phyloP scores from a whole-genome alignment of 2,888 invertebrate genomes.

The Machimus rusticus region DNA sequence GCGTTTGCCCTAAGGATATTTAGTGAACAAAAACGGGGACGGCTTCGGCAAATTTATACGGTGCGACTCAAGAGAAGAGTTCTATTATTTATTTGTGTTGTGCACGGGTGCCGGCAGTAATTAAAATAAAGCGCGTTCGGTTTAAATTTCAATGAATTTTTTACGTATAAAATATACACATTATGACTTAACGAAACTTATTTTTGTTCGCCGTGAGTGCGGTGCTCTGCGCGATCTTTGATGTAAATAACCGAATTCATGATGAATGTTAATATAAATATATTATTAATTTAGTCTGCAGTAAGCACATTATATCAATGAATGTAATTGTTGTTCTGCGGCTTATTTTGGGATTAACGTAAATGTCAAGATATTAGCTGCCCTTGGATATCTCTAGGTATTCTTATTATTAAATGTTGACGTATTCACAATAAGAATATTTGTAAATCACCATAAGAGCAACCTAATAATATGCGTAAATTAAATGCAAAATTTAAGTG shows the following conservation, averaged over 20 bases:
- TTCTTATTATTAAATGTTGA: neutral
- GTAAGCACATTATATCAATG: slow-evolving; percentile 27
- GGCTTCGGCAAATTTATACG: neutral
- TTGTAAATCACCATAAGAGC: neutral
- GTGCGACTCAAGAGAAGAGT: neutral
- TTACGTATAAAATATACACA: neutral
- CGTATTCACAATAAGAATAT: neutral
- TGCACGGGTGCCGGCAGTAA: neutral
- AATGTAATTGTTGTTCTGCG: slow-evolving; percentile 28
- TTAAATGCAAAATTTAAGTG: neutral
- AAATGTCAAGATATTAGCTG: slow-evolving; percentile 26
- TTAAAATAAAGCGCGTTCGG: neutral
- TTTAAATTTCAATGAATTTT: slow-evolving; percentile 10
- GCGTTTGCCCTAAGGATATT: neutral
- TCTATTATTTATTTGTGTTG: neutral
- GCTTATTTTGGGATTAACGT: slow-evolving; percentile 2
- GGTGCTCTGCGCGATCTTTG: neutral
- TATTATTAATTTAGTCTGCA: slow-evolving; percentile 29
- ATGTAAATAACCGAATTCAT: slow-evolving; percentile 25
- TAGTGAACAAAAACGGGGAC: neutral
- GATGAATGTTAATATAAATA: slow-evolving; percentile 25
- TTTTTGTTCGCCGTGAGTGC: neutral
- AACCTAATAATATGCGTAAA: neutral
- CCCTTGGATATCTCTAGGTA: neutral
- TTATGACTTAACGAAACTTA: slow-evolving; percentile 16